Conservation (phyloP, 2,113 vertebrate species). For the Rhegmatorhina hoffmannsi region DNA sequence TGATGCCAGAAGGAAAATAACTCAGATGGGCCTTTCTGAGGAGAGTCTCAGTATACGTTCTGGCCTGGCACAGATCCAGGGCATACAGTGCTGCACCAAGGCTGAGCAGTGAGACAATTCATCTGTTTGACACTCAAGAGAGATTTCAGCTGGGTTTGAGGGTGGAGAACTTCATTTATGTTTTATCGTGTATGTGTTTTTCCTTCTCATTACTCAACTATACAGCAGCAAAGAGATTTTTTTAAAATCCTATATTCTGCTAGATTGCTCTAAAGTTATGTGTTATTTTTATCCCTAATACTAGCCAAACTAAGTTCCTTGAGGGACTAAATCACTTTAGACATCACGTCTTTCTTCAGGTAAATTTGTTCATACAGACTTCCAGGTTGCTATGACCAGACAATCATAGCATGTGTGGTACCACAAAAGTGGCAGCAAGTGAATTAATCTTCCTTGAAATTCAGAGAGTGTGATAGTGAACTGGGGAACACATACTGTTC, state of each 20-base stretch:
- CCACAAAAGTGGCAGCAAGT: not conserved
- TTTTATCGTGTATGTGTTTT: not conserved
- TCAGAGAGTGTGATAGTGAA: not conserved
- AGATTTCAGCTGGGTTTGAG: not conserved
- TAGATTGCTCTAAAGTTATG: not conserved
- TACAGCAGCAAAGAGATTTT: not conserved
- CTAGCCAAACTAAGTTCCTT: not conserved
- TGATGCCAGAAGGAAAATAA: constrained; percentile 5
- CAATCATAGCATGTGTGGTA: not conserved
- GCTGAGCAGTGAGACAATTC: not conserved
- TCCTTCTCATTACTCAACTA: not conserved
- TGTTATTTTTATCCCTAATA: not conserved
- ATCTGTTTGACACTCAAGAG: not conserved
- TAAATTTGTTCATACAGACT: not conserved
- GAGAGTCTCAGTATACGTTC: not conserved
- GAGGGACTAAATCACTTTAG: not conserved
- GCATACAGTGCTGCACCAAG: not conserved
- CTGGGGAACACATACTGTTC: not conserved
- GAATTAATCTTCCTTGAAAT: not conserved
- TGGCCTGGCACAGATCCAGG: not conserved
- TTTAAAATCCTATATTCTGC: not conserved
- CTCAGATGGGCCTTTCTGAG: not conserved
- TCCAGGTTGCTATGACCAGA: not conserved
- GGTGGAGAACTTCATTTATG: constrained; percentile 8
- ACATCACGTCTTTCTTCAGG: not conserved